Evolutionary conservation across 2,888 invertebrate species (phyloP), one percentile per base, ranked within the genome.

Genomic region (Prosopocoilus inquinatus): DNA sequence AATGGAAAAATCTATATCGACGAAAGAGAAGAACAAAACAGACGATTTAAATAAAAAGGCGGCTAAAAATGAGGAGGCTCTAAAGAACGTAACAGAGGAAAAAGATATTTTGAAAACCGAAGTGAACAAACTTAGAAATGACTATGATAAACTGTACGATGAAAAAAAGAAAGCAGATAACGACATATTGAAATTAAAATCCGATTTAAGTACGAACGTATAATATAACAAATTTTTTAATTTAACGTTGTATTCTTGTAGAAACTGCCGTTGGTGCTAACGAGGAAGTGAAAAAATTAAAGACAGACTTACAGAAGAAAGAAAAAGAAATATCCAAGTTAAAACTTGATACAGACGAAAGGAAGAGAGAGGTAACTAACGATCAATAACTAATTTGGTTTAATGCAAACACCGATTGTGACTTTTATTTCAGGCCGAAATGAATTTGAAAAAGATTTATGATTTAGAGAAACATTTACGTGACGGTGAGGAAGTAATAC

Each of bases 221-320:
- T 50, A 46, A 28, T 11, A 20, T 46, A 32, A 46, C 1, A 4
- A 8, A 46, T 46, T 15, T 46, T 46, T 44, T 1, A 44, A 44
- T 44, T 13, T 5, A 16, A 12, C 15, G 3, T 38, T 9, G 13
- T 44, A 9, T 9, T 2, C 16, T 12, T 47, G 9, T 46, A 47
- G 35, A 33, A 46, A 38, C 28, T 28, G 33, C 36, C 13, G 15
- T 13, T 13, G 9, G 13, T 13, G 38, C 16, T 13, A 56, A 9
- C 9, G 83, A 79, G 73, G 88, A 82, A 73, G 81, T 88, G 65
- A 87, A 87, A 67, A 82, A 82, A 43, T 77, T 85, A 2, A 86
- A 87, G 70, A 82, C 80, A 58, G 85, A 86, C 62, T 76, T 90
- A 60, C 83, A 83, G 64, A 77, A 78, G 32, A 85, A 87, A 72